Evolutionary conservation across 2,888 invertebrate genomes (phyloP).

Genomic region (Proisotoma minuta): DNA sequence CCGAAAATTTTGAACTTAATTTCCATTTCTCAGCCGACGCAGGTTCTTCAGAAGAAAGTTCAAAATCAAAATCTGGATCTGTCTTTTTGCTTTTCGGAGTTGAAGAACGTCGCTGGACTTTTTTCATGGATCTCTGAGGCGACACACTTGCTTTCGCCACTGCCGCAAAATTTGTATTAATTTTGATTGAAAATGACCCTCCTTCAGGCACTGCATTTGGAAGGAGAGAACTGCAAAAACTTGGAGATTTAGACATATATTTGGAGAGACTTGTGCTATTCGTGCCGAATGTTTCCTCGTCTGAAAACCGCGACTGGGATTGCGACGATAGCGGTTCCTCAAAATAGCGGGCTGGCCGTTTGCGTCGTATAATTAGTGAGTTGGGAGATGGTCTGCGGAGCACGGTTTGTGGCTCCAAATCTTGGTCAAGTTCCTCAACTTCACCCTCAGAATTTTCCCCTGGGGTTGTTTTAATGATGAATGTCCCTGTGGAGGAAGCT

Average conservation of each 20-base stretch:
- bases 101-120: not conserved
- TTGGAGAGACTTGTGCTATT: not conserved
- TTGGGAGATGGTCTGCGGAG: slow-evolving; percentile 36
- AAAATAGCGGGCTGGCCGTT: slow-evolving; percentile 31
- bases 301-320: not conserved
- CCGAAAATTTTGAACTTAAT: slow-evolving; percentile 53
- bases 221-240: slow-evolving; percentile 10
- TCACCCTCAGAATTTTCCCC: slow-evolving; percentile 1
- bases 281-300: not conserved
- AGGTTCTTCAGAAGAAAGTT: slow-evolving; percentile 18
- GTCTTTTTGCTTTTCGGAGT: not conserved
- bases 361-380: slow-evolving; percentile 14
- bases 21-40: slow-evolving; percentile 52
- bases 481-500: slow-evolving; percentile 31
- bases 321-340: not conserved
- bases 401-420: slow-evolving; percentile 13
- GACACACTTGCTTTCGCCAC: slow-evolving; percentile 17
- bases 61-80: slow-evolving; percentile 15
- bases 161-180: slow-evolving; percentile 22
- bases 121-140: slow-evolving; percentile 2
- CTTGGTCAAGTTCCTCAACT: slow-evolving; percentile 1
- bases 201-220: not conserved
- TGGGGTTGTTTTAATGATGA: slow-evolving; percentile 21
- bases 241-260: slow-evolving; percentile 4
- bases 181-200: slow-evolving; percentile 1